Conservation (phyloP, 2,113 vertebrate species). For the Sus scrofa region T2T-Sscrofa CM000812.6:5744001-5744500, state of each 20-base stretch:
- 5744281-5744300: background rate
- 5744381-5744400: fast-evolving
- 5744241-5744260: background rate
- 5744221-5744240: fast-evolving
- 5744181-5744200: background rate
- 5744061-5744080: constrained; percentile 75
- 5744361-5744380: fast-evolving
- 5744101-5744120: constrained; percentile 89
- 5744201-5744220: background rate
- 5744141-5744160: fast-evolving
- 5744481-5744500: background rate
- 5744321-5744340: too few relatives aligned
- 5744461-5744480: background rate
- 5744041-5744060: constrained; percentile 84
- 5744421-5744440: background rate
- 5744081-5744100: constrained; percentile 89
- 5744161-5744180: background rate
- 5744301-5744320: fast-evolving
- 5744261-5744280: background rate
- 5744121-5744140: constrained; percentile 58
- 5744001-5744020: constrained; percentile 89
- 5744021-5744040: constrained; percentile 88
- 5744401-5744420: fast-evolving
- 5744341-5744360: fast-evolving
- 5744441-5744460: fast-evolving